These are phyloP conservation scores for Leptinotarsa defecta DNA, from an alignment of 1,140 invertebrate genomes.

Conservation along the genomic window DNA sequence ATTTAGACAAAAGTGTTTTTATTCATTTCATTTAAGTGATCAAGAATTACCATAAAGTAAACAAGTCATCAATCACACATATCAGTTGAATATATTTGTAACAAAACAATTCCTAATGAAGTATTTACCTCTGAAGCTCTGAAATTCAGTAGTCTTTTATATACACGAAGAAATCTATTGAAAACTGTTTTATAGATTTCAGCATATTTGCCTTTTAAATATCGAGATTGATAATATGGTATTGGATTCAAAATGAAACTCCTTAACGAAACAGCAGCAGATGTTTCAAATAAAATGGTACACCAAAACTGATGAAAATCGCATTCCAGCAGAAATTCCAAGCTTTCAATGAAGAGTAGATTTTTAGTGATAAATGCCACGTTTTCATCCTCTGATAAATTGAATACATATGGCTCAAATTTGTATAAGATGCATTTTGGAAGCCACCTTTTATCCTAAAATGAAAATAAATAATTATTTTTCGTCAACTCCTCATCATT, in stretches of 20 bases:
- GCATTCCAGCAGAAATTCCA: conserved; percentile 46
- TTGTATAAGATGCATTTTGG: conserved; percentile 36
- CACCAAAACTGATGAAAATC: conserved; percentile 52
- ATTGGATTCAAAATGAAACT: conserved; percentile 46
- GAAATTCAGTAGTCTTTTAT: conserved; percentile 43
- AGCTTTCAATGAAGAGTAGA: conserved; percentile 38
- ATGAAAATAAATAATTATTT: conserved; percentile 21
- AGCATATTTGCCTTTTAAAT: conserved; percentile 42
- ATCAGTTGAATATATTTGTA: not conserved
- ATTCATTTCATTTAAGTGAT: too few species aligned
- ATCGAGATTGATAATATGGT: conserved; percentile 36
- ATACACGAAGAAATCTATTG: conserved; percentile 41
- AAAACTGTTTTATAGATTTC: conserved; percentile 43
- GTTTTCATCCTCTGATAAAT: conserved; percentile 41
- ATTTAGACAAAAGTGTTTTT: too few species aligned
- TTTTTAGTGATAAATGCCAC: conserved; percentile 39
- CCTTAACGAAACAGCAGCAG: conserved; percentile 34
- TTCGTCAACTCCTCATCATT: not conserved
- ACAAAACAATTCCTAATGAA: not conserved
- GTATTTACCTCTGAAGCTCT: conserved; percentile 44
- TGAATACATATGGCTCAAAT: conserved; percentile 43
- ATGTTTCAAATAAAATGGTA: conserved; percentile 46
- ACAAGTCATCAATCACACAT: too few species aligned
- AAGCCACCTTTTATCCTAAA: conserved; percentile 46
- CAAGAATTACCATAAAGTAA: too few species aligned